Evolutionary conservation across 1,140 invertebrate genomes (phyloP).

Genomic region (Idris sp.): DNA sequence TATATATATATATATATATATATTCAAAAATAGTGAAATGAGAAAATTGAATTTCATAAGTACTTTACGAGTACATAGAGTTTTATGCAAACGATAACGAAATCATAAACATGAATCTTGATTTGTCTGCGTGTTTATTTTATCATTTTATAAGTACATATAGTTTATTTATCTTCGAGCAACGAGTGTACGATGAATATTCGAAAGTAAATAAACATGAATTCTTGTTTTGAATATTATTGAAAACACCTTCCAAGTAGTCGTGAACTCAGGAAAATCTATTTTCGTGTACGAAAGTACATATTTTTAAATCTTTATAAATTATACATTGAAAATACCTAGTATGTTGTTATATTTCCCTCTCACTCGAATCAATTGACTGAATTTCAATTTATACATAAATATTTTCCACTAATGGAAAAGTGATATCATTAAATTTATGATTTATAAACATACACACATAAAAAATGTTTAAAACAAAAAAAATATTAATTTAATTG

Average conservation of each 20-base stretch:
- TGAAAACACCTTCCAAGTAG: constrained; percentile 32
- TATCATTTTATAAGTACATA: constrained; percentile 31
- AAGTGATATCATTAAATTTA: no score
- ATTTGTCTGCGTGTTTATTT: constrained; percentile 33
- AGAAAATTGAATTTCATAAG: no score
- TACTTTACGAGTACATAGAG: not conserved
- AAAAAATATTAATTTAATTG: no score
- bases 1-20: no score
- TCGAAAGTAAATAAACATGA: constrained; percentile 33
- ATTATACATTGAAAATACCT: constrained; percentile 41
- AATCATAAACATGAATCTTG: constrained; percentile 20
- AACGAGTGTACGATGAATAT: constrained; percentile 23
- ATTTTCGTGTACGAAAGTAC: constrained; percentile 16
- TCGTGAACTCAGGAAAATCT: constrained; percentile 10
- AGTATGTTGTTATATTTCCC: constrained; percentile 19
- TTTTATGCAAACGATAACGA: constrained; percentile 3
- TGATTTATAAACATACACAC: no score
- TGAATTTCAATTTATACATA: constrained; percentile 4
- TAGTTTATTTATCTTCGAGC: constrained; percentile 24
- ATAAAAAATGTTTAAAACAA: no score
- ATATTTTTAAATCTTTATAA: constrained; percentile 41
- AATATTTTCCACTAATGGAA: no score
- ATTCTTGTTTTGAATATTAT: constrained; percentile 49
- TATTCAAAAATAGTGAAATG: no score
- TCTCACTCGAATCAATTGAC: constrained; percentile 27